These are phyloP conservation scores for Champsocephalus gunnari DNA, from an alignment of 2,797 vertebrate genomes.

Conservation along the genomic window DNA sequence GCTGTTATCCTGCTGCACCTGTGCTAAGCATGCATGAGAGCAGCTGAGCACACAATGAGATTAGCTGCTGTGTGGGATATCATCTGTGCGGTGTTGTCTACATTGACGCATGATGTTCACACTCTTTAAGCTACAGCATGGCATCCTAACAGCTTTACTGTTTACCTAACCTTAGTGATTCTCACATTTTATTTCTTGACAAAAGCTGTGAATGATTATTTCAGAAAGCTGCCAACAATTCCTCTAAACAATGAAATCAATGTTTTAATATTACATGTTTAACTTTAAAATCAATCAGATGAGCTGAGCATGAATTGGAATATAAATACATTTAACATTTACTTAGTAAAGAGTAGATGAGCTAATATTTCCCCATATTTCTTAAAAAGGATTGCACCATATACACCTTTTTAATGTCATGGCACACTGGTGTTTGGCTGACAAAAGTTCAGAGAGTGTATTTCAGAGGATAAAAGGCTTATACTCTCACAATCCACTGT, in stretches of 20 bases:
- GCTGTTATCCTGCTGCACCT: background rate
- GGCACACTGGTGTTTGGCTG: background rate
- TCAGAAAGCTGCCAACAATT: no score
- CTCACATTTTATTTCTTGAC: background rate
- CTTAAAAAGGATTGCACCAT: background rate
- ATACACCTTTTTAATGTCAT: background rate
- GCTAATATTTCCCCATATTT: no score
- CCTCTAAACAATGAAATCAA: no score
- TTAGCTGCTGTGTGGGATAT: background rate
- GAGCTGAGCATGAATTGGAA: no score
- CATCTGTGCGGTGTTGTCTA: background rate
- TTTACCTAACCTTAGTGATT: background rate
- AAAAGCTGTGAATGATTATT: no score
- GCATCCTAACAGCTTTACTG: background rate
- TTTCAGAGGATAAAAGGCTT: background rate
- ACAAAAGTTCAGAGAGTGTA: slow-evolving; percentile 5
- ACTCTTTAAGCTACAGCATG: background rate
- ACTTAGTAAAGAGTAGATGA: no score
- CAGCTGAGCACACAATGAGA: slow-evolving; percentile 15
- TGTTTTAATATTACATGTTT: no score
- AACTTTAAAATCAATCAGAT: no score
- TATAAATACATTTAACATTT: no score
- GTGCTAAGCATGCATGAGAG: slow-evolving; percentile 13
- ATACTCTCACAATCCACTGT: slow-evolving; percentile 7
- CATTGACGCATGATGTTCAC: background rate